These are phyloP conservation scores for Eristalis tenax DNA, from an alignment of 2,888 invertebrate genomes.

Conservation along the genomic window DNA sequence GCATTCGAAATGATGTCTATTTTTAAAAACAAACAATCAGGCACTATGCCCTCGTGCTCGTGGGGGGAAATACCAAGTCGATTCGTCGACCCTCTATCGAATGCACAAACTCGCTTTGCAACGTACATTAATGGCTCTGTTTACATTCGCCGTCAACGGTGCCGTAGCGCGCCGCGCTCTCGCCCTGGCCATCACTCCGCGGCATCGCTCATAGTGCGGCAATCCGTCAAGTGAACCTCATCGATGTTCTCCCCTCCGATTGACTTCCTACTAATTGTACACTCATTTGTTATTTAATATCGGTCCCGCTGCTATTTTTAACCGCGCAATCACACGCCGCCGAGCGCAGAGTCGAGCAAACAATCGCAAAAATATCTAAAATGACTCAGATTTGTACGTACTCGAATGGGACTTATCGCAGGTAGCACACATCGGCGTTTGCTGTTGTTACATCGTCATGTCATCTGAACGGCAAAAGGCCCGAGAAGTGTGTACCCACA, in stretches of 20 bases:
- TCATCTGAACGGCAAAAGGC: not conserved
- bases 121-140: not conserved
- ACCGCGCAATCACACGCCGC: slow-evolving; percentile 42
- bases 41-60: not conserved
- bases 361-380: slow-evolving; percentile 55
- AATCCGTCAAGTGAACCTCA: not conserved
- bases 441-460: slow-evolving; percentile 8
- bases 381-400: slow-evolving; percentile 57
- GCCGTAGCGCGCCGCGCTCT: not conserved
- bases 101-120: not conserved
- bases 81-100: not conserved
- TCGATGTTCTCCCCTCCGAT: slow-evolving; percentile 5
- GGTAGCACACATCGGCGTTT: slow-evolving; percentile 19
- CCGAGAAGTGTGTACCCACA: not conserved
- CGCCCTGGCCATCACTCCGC: not conserved
- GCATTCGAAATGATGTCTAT: not conserved
- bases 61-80: not conserved
- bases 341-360: not conserved
- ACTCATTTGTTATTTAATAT: slow-evolving; percentile 70
- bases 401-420: slow-evolving; percentile 26
- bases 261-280: slow-evolving; percentile 57
- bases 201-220: not conserved
- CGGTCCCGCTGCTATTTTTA: slow-evolving; percentile 54
- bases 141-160: not conserved
- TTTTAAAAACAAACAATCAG: not conserved